A percentile compares a stretch with the other conserved stretches of the same genome.
These are phyloP conservation scores for Drepanosiphum platanoidis DNA, from an alignment of 2,888 invertebrate species.

Conservation along the genomic window DNA sequence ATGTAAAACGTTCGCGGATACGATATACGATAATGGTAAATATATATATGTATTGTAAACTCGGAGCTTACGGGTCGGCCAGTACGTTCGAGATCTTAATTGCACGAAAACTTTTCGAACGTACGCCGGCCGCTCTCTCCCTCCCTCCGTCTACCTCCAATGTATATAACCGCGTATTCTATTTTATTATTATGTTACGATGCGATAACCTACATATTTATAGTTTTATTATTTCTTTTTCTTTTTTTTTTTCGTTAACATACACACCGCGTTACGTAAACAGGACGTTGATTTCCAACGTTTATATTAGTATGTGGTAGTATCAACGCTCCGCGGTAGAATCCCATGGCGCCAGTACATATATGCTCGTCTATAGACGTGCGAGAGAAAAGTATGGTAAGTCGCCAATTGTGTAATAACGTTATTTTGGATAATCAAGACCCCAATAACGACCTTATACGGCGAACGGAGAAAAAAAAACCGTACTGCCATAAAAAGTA, in stretches of 20 bases:
- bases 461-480: not conserved
- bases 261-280: conserved; percentile 10
- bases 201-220: conserved; percentile 6
- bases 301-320: conserved; percentile 7
- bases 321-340: conserved; percentile 8
- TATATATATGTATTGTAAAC: not conserved
- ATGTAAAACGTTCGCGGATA: not conserved
- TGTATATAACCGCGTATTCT: no score
- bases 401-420: conserved; percentile 38
- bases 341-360: conserved; percentile 12
- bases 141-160: no score
- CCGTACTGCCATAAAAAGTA: conserved; percentile 32
- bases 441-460: conserved; percentile 12
- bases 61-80: no score
- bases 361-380: not conserved
- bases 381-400: not conserved
- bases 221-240: not conserved
- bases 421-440: conserved; percentile 40
- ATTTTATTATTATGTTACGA: not conserved
- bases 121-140: no score
- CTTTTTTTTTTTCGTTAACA: not conserved
- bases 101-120: conserved; percentile 13
- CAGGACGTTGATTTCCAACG: conserved; percentile 40
- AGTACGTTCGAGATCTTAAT: conserved; percentile 26
- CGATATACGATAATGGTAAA: not conserved